Evolutionary conservation across 2,113 vertebrate species (phyloP).

Genomic region (Ophthalmolycus amberensis): DNA sequence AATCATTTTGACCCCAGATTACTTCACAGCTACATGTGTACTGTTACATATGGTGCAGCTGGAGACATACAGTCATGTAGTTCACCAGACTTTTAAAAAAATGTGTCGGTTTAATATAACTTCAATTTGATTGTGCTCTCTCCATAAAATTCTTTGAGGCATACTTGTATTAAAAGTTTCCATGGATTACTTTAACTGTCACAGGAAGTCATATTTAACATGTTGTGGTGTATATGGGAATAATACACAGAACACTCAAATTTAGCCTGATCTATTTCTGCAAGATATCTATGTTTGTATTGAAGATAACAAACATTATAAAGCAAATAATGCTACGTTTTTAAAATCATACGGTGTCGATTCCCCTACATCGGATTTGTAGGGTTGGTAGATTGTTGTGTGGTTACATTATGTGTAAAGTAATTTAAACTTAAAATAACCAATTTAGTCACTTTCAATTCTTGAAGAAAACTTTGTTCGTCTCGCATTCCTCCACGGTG

Average conservation of each 20-base stretch:
- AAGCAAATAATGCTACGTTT: not conserved
- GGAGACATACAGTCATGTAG: not conserved
- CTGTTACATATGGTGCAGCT: not conserved
- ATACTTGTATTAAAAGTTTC: not conserved
- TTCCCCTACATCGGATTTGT: too few species aligned
- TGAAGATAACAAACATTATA: not conserved
- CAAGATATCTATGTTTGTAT: not conserved
- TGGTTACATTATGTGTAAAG: too few species aligned
- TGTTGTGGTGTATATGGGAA: not conserved
- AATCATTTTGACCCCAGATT: constrained; percentile 26
- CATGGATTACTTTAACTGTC: not conserved
- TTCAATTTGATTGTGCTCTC: not conserved
- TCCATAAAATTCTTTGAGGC: not conserved
- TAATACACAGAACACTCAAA: not conserved
- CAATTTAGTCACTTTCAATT: too few species aligned
- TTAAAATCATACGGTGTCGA: too few species aligned
- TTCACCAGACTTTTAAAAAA: not conserved
- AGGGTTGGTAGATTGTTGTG: too few species aligned
- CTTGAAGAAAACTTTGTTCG: not conserved
- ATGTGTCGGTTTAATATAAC: not conserved
- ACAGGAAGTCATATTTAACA: not conserved
- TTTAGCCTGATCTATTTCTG: not conserved
- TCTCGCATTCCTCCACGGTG: not conserved
- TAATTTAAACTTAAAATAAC: too few species aligned
- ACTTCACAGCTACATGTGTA: not conserved